phyloP scores from a whole-genome alignment of 2,113 vertebrate genomes.

The Nothoprocta perdicaria region DNA sequence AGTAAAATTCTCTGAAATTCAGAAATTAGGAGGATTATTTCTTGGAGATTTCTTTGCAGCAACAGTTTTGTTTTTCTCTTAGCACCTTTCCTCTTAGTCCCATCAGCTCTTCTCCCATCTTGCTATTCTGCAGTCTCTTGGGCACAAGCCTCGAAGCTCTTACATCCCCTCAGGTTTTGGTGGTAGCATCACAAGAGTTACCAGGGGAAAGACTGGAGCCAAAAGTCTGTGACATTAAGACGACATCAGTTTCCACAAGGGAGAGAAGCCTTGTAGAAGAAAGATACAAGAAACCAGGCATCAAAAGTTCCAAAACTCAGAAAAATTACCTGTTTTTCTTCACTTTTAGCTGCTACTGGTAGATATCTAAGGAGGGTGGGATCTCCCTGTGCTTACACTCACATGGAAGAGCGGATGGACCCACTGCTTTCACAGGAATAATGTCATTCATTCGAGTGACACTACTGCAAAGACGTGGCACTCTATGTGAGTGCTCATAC shows the following conservation, averaged over 20 bases:
- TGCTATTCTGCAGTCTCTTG: not conserved
- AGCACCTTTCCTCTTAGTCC: not conserved
- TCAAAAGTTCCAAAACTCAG: not conserved
- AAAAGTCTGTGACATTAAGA: not conserved
- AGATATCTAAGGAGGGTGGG: not conserved
- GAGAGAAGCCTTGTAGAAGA: not conserved
- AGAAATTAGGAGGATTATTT: not conserved
- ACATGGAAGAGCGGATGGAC: not conserved
- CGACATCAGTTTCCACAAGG: not conserved
- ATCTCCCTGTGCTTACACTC: no score
- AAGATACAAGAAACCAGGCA: not conserved
- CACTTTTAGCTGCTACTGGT: not conserved
- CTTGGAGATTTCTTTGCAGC: not conserved
- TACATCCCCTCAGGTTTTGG: not conserved
- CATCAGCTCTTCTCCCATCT: not conserved
- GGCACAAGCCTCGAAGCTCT: not conserved
- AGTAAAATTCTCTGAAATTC: not conserved
- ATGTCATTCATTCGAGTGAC: fast-evolving
- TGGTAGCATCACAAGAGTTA: not conserved
- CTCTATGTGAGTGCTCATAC: not conserved
- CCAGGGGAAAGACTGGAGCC: not conserved
- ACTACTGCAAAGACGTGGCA: not conserved
- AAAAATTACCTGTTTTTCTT: not conserved
- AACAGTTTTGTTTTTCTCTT: not conserved
- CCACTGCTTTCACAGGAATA: not conserved